Base-by-base conservation (phyloP, 2,888 invertebrate genomes). In the Stenotaenia linearis region DNA sequence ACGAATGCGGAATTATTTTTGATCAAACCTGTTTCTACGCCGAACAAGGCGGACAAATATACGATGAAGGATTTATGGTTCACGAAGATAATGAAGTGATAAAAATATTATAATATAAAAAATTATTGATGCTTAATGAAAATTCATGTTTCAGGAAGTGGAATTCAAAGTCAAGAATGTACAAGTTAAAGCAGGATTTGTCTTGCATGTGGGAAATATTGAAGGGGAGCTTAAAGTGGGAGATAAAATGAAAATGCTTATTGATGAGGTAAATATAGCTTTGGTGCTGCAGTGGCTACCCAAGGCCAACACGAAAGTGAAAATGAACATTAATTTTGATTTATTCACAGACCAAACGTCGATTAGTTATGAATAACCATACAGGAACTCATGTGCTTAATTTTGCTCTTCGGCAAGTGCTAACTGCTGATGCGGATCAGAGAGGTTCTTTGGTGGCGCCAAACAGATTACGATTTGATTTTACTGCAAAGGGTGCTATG, bases 1-100 rank as follows among this genome's bases (percentile, higher is more conserved):
- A 95, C 84, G 94, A 96, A 86, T 96, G 96, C 86, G 98, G 96
- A 21, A 88, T 99, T 79, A 88, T 99, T 82, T 88, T 99, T 80
- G 95, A 99, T 86, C 90, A 89, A 84, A 99, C 98, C 0, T 93
- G 90, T 86, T 99, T 99, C 87, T 99, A 99, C 87, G 98, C 99
- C 0, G 99, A 99, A 87, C 96, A 98, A 88, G 99, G 99, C 81
- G 99, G 99, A 15, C 99, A 99, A 88, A 97, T 96, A 84, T 97
- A 91, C 86, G 99, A 99, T 86, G 94, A 95, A 85, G 99, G 99
- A 25, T 96, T 92, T 83, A 89, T 97, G 86, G 91, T 92, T 0
- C 96, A 95, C 88, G 86, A 89, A 6, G 90, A 89, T 80, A 95
- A 96, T 86, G 95, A 96, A 85, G 90, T 89, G 83, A 80, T n/a